Base-by-base conservation (phyloP, 2,888 invertebrate species). In the Mesoligia furuncula region DNA sequence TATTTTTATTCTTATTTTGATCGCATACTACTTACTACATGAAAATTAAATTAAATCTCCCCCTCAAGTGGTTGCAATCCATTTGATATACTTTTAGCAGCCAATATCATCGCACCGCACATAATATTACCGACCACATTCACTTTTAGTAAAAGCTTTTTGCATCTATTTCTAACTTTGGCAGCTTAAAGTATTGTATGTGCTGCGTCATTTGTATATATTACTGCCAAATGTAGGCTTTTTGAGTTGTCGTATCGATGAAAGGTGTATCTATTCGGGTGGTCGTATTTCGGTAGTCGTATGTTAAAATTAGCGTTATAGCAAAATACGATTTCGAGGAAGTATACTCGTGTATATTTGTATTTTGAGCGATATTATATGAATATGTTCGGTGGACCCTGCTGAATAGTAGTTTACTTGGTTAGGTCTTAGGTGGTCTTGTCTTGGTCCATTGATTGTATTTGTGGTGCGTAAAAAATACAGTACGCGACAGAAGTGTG, bases 1-100 rank as follows among this genome's bases (percentile, higher is more conserved):
- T 75, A 74, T 79, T 65, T 42, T 0, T 75, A 59, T 79, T 65
- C 76, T 82, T 82, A 79, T 65, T 79, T 65, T 59, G 78, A 82
- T 76, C 64, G 78, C 83, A 36, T 57, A 64, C 2, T 31, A 36
- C 7, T 57, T 57, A n/a, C 31, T 51, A 62, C 24, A 24, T 78
- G 27, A 45, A 45, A 17, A n/a, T 61, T 67, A 27, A 61, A 61
- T 74, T 31, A 51, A 24, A 27, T 20, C 27, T 27, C 7, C 20
- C 8, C 24, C 15, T 6, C 1, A 11, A 31, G 9, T 62, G 3
- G 17, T 1, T 31, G 31, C 15, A 31, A 36, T n/a, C 13, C 24
- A 48, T 64, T 57, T 45, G 24, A 62, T n/a, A 61, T 48, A 31
- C 17, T 51, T 74, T 20, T 15, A 59, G 15, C 31, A 64, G 27